Conservation (phyloP, 1,140 invertebrate species). For the Drosophila arawakana region DNA sequence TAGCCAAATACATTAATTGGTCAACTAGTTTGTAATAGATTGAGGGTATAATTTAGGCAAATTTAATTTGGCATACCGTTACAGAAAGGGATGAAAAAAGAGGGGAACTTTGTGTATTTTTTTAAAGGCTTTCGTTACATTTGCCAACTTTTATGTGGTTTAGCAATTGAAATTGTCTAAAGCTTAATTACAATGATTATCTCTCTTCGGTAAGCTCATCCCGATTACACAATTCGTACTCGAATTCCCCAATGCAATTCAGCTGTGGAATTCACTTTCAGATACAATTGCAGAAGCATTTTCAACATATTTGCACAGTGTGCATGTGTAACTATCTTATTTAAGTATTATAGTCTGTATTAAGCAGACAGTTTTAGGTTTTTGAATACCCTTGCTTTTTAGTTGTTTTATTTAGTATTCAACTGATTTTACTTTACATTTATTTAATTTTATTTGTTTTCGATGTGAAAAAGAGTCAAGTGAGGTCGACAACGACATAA, state of each 20-base stretch:
- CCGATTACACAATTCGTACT: conserved; percentile 52
- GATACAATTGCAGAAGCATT: conserved; percentile 10
- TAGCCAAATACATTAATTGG: background rate
- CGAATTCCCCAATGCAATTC: conserved; percentile 11
- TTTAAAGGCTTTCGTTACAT: background rate
- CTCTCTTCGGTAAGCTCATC: conserved; percentile 19
- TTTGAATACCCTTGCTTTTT: background rate
- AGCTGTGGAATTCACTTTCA: background rate
- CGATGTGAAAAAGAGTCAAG: conserved; percentile 81
- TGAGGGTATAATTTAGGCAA: background rate
- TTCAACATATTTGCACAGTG: conserved; percentile 42
- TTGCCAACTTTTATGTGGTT: conserved; percentile 2
- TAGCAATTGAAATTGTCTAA: conserved; percentile 6
- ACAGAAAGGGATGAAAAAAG: background rate
- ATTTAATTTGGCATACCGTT: background rate
- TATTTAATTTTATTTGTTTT: conserved; percentile 50
- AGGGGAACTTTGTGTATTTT: background rate
- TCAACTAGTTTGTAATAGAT: background rate
- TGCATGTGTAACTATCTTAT: conserved; percentile 34
- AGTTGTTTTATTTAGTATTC: conserved; percentile 11
- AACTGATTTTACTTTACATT: conserved; percentile 8
- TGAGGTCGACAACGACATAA: conserved; percentile 74
- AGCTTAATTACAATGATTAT: conserved; percentile 8
- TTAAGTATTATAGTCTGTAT: conserved; percentile 22
- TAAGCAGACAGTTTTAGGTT: conserved; percentile 38